Evolutionary conservation across 2,888 invertebrate species (phyloP).

Genomic region (Cephus sareptanus): DNA sequence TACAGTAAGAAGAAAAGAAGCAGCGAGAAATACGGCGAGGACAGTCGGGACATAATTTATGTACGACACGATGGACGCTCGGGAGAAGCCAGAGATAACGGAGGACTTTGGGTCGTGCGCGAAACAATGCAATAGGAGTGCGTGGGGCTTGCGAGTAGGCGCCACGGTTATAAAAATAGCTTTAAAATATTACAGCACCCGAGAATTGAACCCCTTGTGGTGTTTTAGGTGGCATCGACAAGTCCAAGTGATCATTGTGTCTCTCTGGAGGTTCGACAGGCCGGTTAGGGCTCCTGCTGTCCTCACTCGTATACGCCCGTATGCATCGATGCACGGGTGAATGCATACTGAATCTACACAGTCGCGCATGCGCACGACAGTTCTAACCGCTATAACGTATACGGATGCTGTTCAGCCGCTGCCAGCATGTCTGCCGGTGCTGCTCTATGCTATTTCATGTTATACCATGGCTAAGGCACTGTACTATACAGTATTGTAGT

Average conservation of each 20-base stretch:
- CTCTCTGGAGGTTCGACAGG: neutral
- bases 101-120: conserved; percentile 1
- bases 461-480: no score
- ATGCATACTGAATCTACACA: neutral
- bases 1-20: no score
- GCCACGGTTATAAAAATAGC: conserved; percentile 43
- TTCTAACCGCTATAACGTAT: conserved; percentile 3
- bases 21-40: no score
- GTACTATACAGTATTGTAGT: no score
- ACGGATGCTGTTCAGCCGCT: conserved; percentile 35
- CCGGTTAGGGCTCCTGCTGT: neutral
- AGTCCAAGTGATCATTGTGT: no score
- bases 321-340: neutral
- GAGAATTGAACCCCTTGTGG: conserved; percentile 29
- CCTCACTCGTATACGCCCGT: neutral
- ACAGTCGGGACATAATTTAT: no score
- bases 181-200: conserved; percentile 51
- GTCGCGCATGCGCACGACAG: conserved; percentile 1
- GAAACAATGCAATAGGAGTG: conserved; percentile 30
- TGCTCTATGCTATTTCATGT: conserved; percentile 10
- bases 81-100: neutral
- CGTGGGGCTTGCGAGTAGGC: conserved; percentile 32
- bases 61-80: neutral
- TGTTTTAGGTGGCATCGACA: no score
- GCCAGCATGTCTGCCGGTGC: conserved; percentile 44